A percentile compares a stretch with the other conserved stretches of the same genome.
Conservation (phyloP, 2,113 vertebrate genomes). For the Centropristis striata region DNA sequence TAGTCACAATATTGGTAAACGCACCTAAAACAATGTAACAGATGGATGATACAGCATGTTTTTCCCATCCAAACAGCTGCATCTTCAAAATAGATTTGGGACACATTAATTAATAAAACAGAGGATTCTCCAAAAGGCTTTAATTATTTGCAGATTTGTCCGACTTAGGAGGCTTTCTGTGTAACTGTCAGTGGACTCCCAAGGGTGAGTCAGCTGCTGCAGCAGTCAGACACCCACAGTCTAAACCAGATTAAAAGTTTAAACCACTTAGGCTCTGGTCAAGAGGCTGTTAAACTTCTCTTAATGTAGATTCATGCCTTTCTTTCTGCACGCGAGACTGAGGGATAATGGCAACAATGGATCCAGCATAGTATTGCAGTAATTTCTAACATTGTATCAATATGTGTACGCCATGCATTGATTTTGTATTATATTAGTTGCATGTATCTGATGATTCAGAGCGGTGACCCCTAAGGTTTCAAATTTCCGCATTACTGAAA, state of each 20-base stretch:
- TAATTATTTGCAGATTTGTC: conserved; percentile 72
- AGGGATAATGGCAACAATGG: background rate
- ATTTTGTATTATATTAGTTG: no score
- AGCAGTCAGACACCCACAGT: conserved; percentile 14
- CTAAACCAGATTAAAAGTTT: conserved; percentile 68
- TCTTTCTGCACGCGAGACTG: background rate
- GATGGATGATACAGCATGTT: conserved; percentile 17
- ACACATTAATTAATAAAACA: conserved; percentile 30
- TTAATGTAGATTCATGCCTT: conserved; percentile 1
- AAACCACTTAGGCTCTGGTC: conserved; percentile 57
- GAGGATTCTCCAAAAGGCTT: conserved; percentile 41
- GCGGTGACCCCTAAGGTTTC: no score
- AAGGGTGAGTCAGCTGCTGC: conserved; percentile 53
- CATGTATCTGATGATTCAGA: no score
- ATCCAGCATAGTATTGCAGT: no score
- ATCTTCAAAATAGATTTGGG: conserved; percentile 30
- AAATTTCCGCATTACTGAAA: no score
- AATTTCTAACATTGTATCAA: no score
- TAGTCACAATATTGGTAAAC: conserved; percentile 5
- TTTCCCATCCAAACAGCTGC: conserved; percentile 24
- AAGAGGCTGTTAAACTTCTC: conserved; percentile 41
- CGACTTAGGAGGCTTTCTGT: conserved; percentile 45
- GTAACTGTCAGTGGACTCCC: conserved; percentile 34
- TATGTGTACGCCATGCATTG: no score
- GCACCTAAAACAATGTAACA: conserved; percentile 17